Conservation (phyloP, 2,888 invertebrate species). For the Plebejus argus region DNA sequence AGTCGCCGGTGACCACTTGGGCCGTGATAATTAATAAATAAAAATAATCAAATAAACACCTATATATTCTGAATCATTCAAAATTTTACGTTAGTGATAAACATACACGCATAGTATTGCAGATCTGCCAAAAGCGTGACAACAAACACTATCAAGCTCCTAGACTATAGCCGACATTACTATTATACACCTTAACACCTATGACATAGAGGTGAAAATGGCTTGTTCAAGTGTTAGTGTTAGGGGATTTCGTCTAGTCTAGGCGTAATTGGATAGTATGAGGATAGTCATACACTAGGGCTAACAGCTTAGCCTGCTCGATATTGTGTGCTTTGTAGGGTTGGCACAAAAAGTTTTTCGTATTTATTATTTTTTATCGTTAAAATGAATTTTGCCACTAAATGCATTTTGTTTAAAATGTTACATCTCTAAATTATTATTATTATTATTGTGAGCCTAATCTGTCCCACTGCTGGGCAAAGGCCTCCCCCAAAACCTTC, state of each 20-base stretch:
- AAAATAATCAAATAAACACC: too few relatives aligned
- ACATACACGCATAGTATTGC: neutral
- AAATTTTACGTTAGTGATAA: neutral
- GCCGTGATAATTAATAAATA: too few relatives aligned
- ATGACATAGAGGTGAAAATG: neutral
- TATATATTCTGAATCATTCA: too few relatives aligned
- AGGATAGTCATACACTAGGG: constrained; percentile 61
- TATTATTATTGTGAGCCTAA: too few relatives aligned
- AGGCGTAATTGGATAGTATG: constrained; percentile 69
- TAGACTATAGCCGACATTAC: neutral
- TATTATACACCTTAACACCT: neutral
- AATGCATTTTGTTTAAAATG: too few relatives aligned
- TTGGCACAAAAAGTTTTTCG: constrained; percentile 43
- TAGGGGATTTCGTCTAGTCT: constrained; percentile 60
- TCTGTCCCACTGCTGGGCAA: too few relatives aligned
- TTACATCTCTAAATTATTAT: too few relatives aligned
- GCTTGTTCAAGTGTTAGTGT: constrained; percentile 38
- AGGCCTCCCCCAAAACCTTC: too few relatives aligned
- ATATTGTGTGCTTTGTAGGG: constrained; percentile 55
- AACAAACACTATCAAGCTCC: neutral
- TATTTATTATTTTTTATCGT: neutral
- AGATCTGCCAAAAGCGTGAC: neutral
- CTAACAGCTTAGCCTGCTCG: constrained; percentile 55
- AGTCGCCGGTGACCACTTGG: too few relatives aligned
- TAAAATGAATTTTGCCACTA: too few relatives aligned